phyloP scores from a whole-genome alignment of 2,888 invertebrate species.

The Parelbella ahira region DNA sequence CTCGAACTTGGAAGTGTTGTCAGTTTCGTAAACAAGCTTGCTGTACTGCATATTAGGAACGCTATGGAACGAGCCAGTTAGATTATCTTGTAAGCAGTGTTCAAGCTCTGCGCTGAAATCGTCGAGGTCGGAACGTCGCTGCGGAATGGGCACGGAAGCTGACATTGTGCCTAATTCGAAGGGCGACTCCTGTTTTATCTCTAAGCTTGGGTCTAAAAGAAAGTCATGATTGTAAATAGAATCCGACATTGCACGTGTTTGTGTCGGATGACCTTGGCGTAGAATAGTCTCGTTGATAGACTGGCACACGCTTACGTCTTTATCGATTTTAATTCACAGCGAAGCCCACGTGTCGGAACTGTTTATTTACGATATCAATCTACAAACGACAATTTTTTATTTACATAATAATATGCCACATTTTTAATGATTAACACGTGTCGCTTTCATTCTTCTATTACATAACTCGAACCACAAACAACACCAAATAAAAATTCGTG shows the following conservation, averaged over 20 bases:
- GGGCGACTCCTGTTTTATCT: conserved; percentile 82
- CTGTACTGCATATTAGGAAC: conserved; percentile 60
- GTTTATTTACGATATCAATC: conserved; percentile 54
- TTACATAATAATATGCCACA: conserved; percentile 29
- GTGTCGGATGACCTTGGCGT: conserved; percentile 72
- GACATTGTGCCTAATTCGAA: conserved; percentile 71
- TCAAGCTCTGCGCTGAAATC: conserved; percentile 81
- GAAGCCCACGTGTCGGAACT: conserved; percentile 69
- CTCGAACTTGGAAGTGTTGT: conserved; percentile 74
- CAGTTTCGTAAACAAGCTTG: conserved; percentile 65
- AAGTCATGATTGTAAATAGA: conserved; percentile 83
- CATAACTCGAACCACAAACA: conserved; percentile 61
- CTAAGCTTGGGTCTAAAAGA: conserved; percentile 82
- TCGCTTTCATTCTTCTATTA: conserved; percentile 53
- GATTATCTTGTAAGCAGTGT: conserved; percentile 74
- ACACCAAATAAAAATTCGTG: conserved; percentile 51
- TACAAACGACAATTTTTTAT: conserved; percentile 11
- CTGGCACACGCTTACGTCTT: conserved; percentile 74
- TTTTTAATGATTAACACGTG: conserved; percentile 38
- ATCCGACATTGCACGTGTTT: conserved; percentile 83
- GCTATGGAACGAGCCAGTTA: conserved; percentile 62
- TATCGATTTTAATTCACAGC: conserved; percentile 69
- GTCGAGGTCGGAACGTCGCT: conserved; percentile 65
- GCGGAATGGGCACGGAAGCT: conserved; percentile 84
- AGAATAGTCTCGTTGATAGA: conserved; percentile 73